phyloP scores from a whole-genome alignment of 1,140 invertebrate genomes.

The Contarinia nasturtii region DNA sequence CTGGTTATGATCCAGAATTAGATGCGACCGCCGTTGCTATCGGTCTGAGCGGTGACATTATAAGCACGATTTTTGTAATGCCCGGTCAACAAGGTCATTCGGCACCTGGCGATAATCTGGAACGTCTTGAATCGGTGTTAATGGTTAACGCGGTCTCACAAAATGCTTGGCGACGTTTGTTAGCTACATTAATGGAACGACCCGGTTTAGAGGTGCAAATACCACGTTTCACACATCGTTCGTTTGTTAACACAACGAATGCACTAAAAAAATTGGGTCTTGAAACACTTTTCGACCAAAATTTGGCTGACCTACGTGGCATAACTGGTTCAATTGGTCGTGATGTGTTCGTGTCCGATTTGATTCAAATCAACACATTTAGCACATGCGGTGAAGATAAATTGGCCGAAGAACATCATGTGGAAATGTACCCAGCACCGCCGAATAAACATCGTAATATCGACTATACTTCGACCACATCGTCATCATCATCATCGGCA shows the following conservation, averaged over 20 bases:
- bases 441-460: constrained; percentile 26
- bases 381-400: constrained; percentile 57
- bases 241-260: constrained; percentile 54
- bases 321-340: constrained; percentile 49
- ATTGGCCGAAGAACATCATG: constrained; percentile 49
- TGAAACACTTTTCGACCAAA: constrained; percentile 49
- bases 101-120: constrained; percentile 53
- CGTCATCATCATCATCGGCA: constrained; percentile 6
- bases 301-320: constrained; percentile 56
- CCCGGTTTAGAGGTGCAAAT: constrained; percentile 58
- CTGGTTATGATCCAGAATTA: constrained; percentile 60
- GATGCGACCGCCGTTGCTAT: constrained; percentile 63
- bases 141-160: constrained; percentile 41
- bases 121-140: constrained; percentile 45
- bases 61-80: constrained; percentile 60
- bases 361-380: constrained; percentile 59
- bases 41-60: constrained; percentile 42
- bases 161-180: constrained; percentile 48
- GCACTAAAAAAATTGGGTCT: constrained; percentile 61
- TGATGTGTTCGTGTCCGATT: constrained; percentile 56
- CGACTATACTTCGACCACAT: constrained; percentile 6
- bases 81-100: constrained; percentile 56
- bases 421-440: constrained; percentile 56
- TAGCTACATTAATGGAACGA: constrained; percentile 48
- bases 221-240: constrained; percentile 63